Evolutionary conservation across 2,797 vertebrate genomes (phyloP).

Genomic region (Enteromius anoplus): DNA sequence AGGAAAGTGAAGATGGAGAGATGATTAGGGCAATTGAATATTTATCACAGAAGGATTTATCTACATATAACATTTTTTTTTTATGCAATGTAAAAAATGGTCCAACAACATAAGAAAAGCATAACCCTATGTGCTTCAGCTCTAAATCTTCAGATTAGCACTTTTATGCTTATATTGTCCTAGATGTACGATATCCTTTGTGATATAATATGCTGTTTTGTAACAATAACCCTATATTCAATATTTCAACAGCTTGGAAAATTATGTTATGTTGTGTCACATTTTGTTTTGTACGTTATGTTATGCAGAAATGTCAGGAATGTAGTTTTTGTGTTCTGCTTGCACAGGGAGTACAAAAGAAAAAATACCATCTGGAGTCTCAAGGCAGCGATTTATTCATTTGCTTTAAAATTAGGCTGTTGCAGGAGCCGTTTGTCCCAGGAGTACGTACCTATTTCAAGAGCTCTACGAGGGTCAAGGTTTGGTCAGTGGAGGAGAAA

Average conservation of each 20-base stretch:
- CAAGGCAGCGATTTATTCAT: constrained; percentile 54
- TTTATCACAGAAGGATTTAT: background rate
- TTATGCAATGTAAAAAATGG: background rate
- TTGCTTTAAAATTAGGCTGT: constrained; percentile 57
- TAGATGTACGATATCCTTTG: background rate
- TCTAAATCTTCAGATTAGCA: background rate
- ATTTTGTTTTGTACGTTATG: background rate
- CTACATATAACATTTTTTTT: background rate
- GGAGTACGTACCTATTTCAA: constrained; percentile 78
- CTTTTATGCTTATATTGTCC: background rate
- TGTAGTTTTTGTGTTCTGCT: constrained; percentile 37
- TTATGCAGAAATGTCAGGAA: background rate
- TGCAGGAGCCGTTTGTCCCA: constrained; percentile 61
- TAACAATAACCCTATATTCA: background rate
- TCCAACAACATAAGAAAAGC: background rate
- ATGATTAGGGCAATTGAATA: constrained; percentile 13
- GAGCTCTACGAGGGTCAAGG: constrained; percentile 79
- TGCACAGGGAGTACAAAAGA: constrained; percentile 50
- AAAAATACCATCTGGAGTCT: constrained; percentile 66
- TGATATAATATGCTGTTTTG: background rate
- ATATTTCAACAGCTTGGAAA: background rate
- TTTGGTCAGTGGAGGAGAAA: constrained; percentile 79
- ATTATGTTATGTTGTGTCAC: background rate
- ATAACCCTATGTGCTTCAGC: background rate
- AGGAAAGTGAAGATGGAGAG: constrained; percentile 4